Percentiles rank a stretch among this genome's conserved stretches.
These are phyloP conservation scores for Lepidothrix coronata DNA, from an alignment of 2,113 vertebrate species.

Conservation along the genomic window DNA sequence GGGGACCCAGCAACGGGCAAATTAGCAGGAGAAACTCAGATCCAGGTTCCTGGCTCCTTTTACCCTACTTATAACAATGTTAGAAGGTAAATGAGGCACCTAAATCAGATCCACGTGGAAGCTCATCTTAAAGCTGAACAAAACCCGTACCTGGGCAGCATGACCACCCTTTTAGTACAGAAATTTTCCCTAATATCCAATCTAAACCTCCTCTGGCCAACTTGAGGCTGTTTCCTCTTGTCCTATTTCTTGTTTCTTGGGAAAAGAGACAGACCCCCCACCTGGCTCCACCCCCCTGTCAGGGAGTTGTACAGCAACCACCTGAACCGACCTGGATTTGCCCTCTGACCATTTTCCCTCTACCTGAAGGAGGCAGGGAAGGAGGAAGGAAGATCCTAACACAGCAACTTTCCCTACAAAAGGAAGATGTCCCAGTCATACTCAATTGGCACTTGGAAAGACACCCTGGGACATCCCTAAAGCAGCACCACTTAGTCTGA, in stretches of 20 bases:
- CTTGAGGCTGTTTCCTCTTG: background rate
- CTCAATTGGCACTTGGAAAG: background rate
- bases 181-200: background rate
- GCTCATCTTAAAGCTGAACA: background rate
- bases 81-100: background rate
- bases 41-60: background rate
- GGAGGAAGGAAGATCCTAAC: background rate
- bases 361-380: background rate
- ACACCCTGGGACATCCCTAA: background rate
- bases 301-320: background rate
- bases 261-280: background rate
- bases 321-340: background rate
- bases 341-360: background rate
- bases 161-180: background rate
- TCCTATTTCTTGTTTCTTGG: background rate
- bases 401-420: background rate
- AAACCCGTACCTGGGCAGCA: fast-evolving
- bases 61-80: background rate
- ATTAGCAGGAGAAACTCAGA: background rate
- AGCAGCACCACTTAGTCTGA: background rate
- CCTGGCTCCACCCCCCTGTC: background rate
- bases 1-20: background rate
- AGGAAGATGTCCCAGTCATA: background rate
- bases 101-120: background rate
- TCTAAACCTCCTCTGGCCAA: background rate